phyloP scores from a whole-genome alignment of 2,797 vertebrate species.

The Vireo griseus region DNA sequence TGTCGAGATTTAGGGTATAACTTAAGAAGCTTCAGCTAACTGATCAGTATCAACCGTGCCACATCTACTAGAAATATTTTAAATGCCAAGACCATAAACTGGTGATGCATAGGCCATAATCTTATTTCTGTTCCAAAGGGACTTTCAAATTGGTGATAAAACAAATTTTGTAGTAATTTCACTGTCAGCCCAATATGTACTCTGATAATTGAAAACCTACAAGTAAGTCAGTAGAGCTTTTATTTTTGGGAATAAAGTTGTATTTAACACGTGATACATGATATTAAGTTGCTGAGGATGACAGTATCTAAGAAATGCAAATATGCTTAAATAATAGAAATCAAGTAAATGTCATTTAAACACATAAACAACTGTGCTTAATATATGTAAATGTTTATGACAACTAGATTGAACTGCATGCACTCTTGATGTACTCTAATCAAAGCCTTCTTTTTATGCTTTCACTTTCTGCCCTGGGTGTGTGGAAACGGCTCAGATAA shows the following conservation, averaged over 20 bases:
- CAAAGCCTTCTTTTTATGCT: background rate
- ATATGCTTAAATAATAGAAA: background rate
- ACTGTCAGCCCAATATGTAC: background rate
- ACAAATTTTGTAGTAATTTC: background rate
- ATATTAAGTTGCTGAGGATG: background rate
- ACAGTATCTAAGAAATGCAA: background rate
- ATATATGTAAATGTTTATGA: rapidly evolving
- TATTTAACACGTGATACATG: background rate
- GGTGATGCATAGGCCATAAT: background rate
- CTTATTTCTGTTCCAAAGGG: background rate
- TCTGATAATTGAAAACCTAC: background rate
- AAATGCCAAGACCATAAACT: background rate
- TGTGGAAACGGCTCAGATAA: background rate
- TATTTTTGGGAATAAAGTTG: background rate
- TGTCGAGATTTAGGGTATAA: background rate
- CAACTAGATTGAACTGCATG: background rate
- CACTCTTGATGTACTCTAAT: background rate
- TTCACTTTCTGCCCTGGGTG: background rate
- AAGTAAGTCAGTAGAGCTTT: background rate
- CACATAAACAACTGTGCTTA: background rate
- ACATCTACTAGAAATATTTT: background rate
- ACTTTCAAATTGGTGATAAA: background rate
- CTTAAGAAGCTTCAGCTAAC: background rate
- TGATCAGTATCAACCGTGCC: background rate
- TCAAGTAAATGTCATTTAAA: background rate